Conservation (phyloP, 2,888 invertebrate species). For the Diaperis boleti region DNA sequence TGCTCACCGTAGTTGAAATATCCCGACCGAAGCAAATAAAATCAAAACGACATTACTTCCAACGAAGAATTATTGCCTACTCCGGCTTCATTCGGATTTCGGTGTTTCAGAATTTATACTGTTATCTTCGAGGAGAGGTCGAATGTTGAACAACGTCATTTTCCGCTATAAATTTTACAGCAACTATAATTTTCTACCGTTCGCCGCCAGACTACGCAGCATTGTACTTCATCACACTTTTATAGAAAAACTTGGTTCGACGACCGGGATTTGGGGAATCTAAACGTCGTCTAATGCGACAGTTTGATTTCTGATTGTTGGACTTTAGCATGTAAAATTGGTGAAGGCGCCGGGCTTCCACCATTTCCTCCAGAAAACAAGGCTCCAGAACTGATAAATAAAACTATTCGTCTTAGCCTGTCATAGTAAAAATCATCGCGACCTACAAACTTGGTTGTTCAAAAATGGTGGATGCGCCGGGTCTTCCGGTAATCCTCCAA, state of each 20-base stretch:
- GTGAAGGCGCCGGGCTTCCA: slow-evolving; percentile 16
- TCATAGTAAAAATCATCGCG: too few species aligned
- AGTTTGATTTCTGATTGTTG: slow-evolving; percentile 6
- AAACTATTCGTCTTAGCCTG: too few species aligned
- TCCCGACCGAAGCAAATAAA: slow-evolving; percentile 24
- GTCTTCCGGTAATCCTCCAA: slow-evolving; percentile 1
- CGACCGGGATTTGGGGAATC: slow-evolving; percentile 7
- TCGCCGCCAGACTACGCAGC: slow-evolving; percentile 13
- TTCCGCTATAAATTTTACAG: slow-evolving; percentile 29
- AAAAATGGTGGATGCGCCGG: slow-evolving; percentile 28
- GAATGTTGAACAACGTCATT: slow-evolving; percentile 29
- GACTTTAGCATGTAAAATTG: slow-evolving; percentile 2
- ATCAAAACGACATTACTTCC: slow-evolving; percentile 28
- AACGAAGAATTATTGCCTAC: slow-evolving; percentile 18
- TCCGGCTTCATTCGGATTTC: slow-evolving; percentile 10
- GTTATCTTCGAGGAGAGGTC: slow-evolving; percentile 20
- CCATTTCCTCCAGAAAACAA: slow-evolving; percentile 6
- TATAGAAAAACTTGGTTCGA: slow-evolving; percentile 20
- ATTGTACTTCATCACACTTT: slow-evolving; percentile 13
- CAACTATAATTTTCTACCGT: slow-evolving; percentile 19
- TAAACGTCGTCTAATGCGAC: neutral
- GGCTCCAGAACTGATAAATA: too few species aligned
- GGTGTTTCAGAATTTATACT: slow-evolving; percentile 21
- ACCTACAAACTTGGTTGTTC: neutral
- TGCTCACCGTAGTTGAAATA: slow-evolving; percentile 47